Evolutionary conservation across 2,888 invertebrate species (phyloP), one percentile per base, ranked within the genome.

Genomic region (Cephus spinipes): DNA sequence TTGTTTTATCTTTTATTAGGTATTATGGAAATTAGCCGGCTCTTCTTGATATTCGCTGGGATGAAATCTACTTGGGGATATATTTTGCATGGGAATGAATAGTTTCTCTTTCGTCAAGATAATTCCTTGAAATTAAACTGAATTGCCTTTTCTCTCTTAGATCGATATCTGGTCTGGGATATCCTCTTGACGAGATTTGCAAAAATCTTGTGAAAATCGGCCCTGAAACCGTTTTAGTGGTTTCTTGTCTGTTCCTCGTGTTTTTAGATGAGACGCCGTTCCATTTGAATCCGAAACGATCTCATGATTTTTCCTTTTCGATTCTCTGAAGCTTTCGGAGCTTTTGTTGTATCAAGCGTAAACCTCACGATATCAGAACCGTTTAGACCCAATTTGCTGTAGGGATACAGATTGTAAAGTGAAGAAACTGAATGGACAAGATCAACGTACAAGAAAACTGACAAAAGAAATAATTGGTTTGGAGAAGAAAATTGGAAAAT

Each of bases 61-160:
- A 23, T 9, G 23, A 23, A 55, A 55, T 55, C 23, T 55, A 23
- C 23, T 23, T 23, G 55, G 55, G 2, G 0, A 55, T 23, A 55
- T 55, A 55, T 55, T 55, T 55, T 55, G 23, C 35, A 40, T 69
- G 34, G 69, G 74, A 76, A 82, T 68, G 34, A 69, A 74, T 71
- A 55, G 35, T 69, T 71, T 30, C 40, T 11, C 12, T 12, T 12
- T 30, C 15, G 76, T 73, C 73, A 69, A 73, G 83, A 80, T 82
- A 79, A 80, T 79, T 73, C 68, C 12, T 32, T 69, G 69, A 83
- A 84, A 83, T 84, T 82, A 84, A 83, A 83, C 83, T 79, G 74
- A 31, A 12, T 35, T 32, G 73, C 73, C 68, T 79, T 75, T 75
- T 35, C 40, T 55, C 55, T 6, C 68, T 34, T 33, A 77, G 77